Conservation (phyloP, 1,140 invertebrate genomes). For the Portunus trituberculatus region DNA sequence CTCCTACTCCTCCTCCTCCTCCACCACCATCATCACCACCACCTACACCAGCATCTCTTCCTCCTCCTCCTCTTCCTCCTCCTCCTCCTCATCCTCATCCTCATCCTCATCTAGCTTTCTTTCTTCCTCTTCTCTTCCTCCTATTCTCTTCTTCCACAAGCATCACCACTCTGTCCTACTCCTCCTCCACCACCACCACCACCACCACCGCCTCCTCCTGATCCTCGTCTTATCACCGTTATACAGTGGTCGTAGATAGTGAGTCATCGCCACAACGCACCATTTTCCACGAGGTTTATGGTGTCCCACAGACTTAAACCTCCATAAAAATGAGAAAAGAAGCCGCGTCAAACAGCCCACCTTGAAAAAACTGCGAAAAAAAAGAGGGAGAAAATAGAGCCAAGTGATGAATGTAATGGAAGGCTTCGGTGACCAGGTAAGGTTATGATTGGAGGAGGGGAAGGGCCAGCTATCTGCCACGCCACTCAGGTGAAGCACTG, state of each 20-base stretch:
- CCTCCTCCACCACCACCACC: too few relatives aligned
- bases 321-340: not conserved
- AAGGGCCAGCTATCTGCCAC: not conserved
- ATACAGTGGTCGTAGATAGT: not conserved
- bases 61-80: not conserved
- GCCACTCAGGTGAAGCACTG: not conserved
- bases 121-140: not conserved
- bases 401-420: not conserved
- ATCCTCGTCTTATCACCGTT: not conserved
- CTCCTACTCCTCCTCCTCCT: too few relatives aligned
- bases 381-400: not conserved
- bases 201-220: too few relatives aligned
- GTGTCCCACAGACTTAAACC: not conserved
- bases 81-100: not conserved
- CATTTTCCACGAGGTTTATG: not conserved
- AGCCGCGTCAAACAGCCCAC: not conserved
- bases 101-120: not conserved
- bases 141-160: not conserved
- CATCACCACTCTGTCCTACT: too few relatives aligned
- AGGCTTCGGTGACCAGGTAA: not conserved
- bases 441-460: not conserved
- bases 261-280: not conserved
- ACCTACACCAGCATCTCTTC: not conserved
- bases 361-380: not conserved
- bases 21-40: too few relatives aligned